These are phyloP conservation scores for Hypomesus transpacificus DNA, from an alignment of 2,113 vertebrate species.

Conservation along the genomic window DNA sequence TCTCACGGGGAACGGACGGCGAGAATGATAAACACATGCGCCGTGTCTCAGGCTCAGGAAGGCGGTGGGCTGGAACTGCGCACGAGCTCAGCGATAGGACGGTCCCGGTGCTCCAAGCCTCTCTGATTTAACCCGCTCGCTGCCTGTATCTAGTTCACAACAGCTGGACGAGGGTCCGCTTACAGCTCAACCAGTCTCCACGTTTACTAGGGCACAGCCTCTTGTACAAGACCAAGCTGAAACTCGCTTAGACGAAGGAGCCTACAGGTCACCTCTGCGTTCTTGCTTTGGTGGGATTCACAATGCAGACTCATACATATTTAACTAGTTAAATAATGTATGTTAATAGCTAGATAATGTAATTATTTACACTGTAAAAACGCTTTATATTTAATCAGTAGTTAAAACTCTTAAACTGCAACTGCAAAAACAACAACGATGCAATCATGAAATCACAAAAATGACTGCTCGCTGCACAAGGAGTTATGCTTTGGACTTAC, in stretches of 20 bases:
- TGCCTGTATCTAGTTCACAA: constrained; percentile 32
- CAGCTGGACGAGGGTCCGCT: neutral
- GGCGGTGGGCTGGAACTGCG: constrained; percentile 52
- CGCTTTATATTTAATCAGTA: neutral
- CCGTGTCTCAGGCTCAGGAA: constrained; percentile 26
- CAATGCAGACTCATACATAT: no score
- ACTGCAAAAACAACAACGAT: no score
- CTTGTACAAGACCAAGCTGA: no score
- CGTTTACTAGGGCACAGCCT: no score
- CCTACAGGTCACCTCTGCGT: no score
- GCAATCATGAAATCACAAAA: neutral
- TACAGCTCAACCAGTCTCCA: no score
- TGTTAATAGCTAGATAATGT: no score
- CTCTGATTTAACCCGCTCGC: constrained; percentile 56
- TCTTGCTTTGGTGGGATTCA: no score
- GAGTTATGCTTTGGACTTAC: neutral
- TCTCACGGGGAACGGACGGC: constrained; percentile 45
- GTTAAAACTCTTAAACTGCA: neutral
- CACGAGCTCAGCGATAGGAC: constrained; percentile 54
- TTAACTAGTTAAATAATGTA: no score
- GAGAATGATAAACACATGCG: constrained; percentile 42
- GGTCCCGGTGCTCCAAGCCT: constrained; percentile 15
- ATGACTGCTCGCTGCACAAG: neutral
- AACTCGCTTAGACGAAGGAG: no score
- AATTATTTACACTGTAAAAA: no score